A percentile compares a stretch with the other conserved stretches of the same genome.
phyloP scores from a whole-genome alignment of 1,140 invertebrate species.

The Temnothorax curvispinosus region DNA sequence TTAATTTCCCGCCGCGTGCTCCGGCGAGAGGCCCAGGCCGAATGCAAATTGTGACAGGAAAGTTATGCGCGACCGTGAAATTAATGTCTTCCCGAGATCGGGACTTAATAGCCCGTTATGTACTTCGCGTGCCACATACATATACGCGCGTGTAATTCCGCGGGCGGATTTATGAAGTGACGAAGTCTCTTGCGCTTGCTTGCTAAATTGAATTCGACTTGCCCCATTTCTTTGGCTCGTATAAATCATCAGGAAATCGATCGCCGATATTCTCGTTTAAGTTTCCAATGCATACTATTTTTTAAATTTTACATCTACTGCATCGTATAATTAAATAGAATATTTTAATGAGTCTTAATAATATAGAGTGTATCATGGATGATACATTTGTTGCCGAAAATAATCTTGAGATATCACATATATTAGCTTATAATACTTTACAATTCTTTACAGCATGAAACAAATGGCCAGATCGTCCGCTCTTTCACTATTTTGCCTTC shows the following conservation, averaged over 20 bases:
- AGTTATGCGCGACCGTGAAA: conserved; percentile 79
- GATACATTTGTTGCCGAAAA: not conserved
- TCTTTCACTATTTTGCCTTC: not conserved
- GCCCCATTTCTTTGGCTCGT: conserved; percentile 42
- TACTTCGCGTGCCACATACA: conserved; percentile 50
- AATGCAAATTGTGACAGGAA: conserved; percentile 84
- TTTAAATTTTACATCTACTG: not conserved
- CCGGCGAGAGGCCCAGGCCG: conserved; percentile 68
- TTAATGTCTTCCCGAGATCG: conserved; percentile 80
- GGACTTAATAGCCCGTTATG: conserved; percentile 73
- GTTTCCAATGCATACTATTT: not conserved
- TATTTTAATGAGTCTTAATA: not conserved
- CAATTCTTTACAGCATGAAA: conserved; percentile 39
- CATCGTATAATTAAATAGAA: not conserved
- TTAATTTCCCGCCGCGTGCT: conserved; percentile 81
- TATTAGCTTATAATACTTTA: not conserved
- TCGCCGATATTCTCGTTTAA: not conserved
- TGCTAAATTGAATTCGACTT: conserved; percentile 57
- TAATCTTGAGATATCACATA: not conserved
- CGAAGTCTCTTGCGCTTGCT: not conserved
- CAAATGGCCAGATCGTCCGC: not conserved
- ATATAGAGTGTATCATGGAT: not conserved
- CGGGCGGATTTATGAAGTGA: conserved; percentile 60
- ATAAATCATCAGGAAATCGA: conserved; percentile 37
- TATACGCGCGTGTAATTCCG: conserved; percentile 28